Base-by-base conservation (phyloP, 1,140 invertebrate species). In the Tetraneura akinire region DNA sequence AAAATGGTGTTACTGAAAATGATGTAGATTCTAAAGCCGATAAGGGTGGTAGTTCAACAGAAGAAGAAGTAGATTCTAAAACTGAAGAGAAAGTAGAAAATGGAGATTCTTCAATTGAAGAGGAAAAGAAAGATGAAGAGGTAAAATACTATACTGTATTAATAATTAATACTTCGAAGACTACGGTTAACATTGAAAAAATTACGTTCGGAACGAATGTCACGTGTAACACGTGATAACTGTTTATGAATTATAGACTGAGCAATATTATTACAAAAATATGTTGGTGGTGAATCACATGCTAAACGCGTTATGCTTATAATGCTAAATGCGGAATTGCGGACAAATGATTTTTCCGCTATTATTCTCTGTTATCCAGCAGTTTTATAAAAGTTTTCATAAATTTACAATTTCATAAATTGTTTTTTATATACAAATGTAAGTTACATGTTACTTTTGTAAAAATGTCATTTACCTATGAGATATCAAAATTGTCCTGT, bases 21-120 rank as follows among this genome's bases (percentile, higher is more conserved):
- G 55, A 78, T 13, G n/a, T 53, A n/a, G 73, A 76, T 1, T 57
- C 53, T 26, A 76, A 78, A 47, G 29, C 16, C 45, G 55, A 78
- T 23, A 78, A 78, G 23, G 74, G 37, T 0, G 74, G 55, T 23
- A 78, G 74, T 60, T 78, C 74, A 9, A 62, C 74, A 6, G 74
- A 78, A 26, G 74, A 78, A n/a, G 74, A 78, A 78, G 74, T 78
- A 16, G 74, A 78, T 60, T 60, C 53, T 1, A 78, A 78, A 78
- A 29, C 74, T 0, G 74, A 78, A 26, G 55, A 78, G 13, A 78
- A 78, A 62, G 26, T 78, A 18, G 74, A 78, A 29, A 78, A 78
- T 47, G 74, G 74, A 45, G 60, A 60, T 62, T 55, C 53, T 10
- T 78, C 74, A 10, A 37, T 32, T 8, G 74, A 78, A 45, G 74